Evolutionary conservation across 2,113 vertebrate species (phyloP).

Genomic region (Tachysurus fulvidraco): DNA sequence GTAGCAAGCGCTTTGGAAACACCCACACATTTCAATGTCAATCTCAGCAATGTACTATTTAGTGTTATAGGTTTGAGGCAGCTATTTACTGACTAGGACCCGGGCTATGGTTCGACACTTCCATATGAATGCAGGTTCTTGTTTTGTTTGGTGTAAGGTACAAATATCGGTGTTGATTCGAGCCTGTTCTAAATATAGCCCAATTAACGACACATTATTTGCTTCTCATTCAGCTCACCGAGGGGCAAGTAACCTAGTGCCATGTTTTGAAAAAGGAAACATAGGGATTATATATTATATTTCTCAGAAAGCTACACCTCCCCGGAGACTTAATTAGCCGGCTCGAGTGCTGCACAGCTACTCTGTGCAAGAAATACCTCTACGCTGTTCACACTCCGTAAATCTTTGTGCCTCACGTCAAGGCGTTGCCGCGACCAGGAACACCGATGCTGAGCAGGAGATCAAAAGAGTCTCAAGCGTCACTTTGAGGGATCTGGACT

Average conservation of each 20-base stretch:
- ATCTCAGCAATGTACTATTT: neutral
- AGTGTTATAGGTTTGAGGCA: too few species aligned
- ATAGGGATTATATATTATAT: conserved; percentile 82
- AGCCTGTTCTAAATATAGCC: conserved; percentile 68
- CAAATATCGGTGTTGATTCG: conserved; percentile 48
- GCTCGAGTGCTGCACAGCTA: conserved; percentile 81
- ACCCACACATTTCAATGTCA: neutral
- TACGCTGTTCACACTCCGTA: conserved; percentile 90
- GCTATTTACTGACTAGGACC: neutral
- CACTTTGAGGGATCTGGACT: conserved; percentile 42
- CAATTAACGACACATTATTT: conserved; percentile 82
- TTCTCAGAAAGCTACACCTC: conserved; percentile 80
- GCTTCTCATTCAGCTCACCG: conserved; percentile 86
- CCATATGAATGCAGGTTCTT: conserved; percentile 47
- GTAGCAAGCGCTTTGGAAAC: conserved; percentile 32
- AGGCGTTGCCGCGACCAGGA: conserved; percentile 81
- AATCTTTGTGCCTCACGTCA: conserved; percentile 87
- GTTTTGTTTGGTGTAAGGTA: conserved; percentile 64
- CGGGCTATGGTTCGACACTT: conserved; percentile 28
- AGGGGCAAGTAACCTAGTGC: conserved; percentile 83
- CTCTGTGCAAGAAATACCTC: conserved; percentile 87
- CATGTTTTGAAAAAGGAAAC: conserved; percentile 88
- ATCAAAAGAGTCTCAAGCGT: conserved; percentile 55
- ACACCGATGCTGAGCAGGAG: conserved; percentile 38
- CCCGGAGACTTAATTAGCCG: conserved; percentile 90